Evolutionary conservation across 1,140 invertebrate genomes (phyloP), one percentile per base, ranked within the genome.

Genomic region (Steinernema feltiae): DNA sequence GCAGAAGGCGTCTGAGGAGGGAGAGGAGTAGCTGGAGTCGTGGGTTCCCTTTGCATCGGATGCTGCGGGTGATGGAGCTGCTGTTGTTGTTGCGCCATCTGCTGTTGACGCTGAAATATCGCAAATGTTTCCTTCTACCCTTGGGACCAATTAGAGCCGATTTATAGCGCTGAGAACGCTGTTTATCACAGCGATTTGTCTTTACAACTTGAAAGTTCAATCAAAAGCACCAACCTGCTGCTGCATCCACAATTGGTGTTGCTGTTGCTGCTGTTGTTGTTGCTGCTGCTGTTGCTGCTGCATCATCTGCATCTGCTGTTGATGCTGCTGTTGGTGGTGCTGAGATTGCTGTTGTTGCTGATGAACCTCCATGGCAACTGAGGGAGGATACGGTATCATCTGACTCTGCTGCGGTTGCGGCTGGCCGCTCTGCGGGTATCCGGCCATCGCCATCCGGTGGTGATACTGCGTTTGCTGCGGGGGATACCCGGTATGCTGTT

Each of bases 161-260:
- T n/a, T n/a, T n/a, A n/a, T n/a, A n/a, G n/a, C n/a, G n/a, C n/a
- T n/a, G n/a, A n/a, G n/a, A n/a, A n/a, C n/a, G n/a, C n/a, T n/a
- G n/a, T n/a, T n/a, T n/a, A n/a, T n/a, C n/a, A n/a, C n/a, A n/a
- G n/a, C n/a, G n/a, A n/a, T n/a, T n/a, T n/a, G n/a, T n/a, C n/a
- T n/a, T n/a, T n/a, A n/a, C n/a, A 18, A 41, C 35, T 7, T 41
- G 7, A 41, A 7, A 41, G 24, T 15, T 3, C 15, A 63, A 7
- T 27, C 53, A 63, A 3, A 12, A 63, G 12, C 7, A 41, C 24
- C 53, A 63, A 63, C 53, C 32, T 78, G 76, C 48, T 78, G 76
- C 46, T 78, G 77, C 71, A 73, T 70, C 32, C 71, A 71, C 70
- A 72, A 63, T 30, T 72, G 30, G 31, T 77, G 76, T 21, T 69